These are phyloP conservation scores for Macrophya annulata DNA, from an alignment of 2,888 invertebrate genomes.

Conservation along the genomic window DNA sequence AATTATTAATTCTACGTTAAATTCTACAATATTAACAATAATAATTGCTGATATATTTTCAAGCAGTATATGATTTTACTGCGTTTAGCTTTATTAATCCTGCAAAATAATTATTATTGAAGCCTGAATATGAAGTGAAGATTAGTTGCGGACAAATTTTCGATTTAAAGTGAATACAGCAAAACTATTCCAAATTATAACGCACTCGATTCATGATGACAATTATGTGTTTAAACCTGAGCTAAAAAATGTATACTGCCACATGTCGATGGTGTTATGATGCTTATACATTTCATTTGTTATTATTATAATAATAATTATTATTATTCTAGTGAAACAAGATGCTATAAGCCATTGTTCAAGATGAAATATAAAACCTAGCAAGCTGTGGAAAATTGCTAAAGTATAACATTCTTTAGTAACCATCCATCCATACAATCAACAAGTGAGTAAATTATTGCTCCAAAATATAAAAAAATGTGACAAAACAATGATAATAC, in stretches of 20 bases:
- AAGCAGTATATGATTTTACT: conserved; percentile 8
- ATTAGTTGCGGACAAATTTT: neutral
- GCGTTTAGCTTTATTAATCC: neutral
- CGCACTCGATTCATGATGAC: neutral
- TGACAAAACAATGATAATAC: neutral
- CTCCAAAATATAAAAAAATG: neutral
- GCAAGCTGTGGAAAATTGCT: conserved; percentile 19
- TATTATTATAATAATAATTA: neutral
- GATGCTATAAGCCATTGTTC: conserved; percentile 17
- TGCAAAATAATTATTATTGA: neutral
- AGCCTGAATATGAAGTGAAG: neutral
- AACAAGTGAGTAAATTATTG: neutral
- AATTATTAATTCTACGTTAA: neutral
- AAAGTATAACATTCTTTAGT: neutral
- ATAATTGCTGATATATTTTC: neutral
- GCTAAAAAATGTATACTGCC: conserved; percentile 17
- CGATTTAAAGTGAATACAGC: neutral
- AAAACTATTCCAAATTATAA: neutral
- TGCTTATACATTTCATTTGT: conserved; percentile 15
- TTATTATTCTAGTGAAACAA: conserved; percentile 36
- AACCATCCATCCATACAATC: neutral
- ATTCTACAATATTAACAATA: neutral
- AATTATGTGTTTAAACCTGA: neutral
- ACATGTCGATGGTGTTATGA: neutral
- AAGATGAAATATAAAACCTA: neutral